A percentile compares a stretch with the other conserved stretches of the same genome.
Evolutionary conservation across 2,888 invertebrate genomes (phyloP).

Genomic region (Microdon myrmicae): DNA sequence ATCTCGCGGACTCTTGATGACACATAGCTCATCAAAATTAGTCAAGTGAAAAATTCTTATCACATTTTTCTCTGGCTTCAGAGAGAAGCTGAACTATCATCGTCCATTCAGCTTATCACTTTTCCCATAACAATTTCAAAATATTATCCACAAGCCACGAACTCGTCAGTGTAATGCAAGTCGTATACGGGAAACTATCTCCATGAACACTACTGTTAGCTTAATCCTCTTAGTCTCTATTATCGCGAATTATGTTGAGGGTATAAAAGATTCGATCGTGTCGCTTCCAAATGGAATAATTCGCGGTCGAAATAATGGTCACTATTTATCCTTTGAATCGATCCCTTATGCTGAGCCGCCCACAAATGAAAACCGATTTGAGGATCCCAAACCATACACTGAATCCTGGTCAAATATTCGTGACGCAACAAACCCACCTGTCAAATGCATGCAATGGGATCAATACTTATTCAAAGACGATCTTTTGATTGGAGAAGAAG

Average conservation of each 20-base stretch:
- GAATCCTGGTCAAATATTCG: slow-evolving; percentile 56
- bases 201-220: no score
- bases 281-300: slow-evolving; percentile 57
- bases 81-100: no score
- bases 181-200: no score
- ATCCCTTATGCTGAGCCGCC: slow-evolving; percentile 77
- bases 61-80: no score
- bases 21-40: no score
- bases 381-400: slow-evolving; percentile 59
- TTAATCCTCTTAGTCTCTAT: no score
- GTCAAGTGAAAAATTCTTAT: no score
- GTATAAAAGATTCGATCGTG: slow-evolving; percentile 44
- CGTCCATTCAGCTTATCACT: no score
- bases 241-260: not conserved
- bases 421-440: slow-evolving; percentile 71
- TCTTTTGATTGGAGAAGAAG: slow-evolving; percentile 71
- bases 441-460: slow-evolving; percentile 74
- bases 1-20: no score
- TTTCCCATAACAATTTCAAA: no score
- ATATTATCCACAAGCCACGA: no score
- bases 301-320: slow-evolving; percentile 56
- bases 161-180: no score
- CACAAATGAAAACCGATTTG: slow-evolving; percentile 72
- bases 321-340: slow-evolving; percentile 73
- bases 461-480: slow-evolving; percentile 62